Evolutionary conservation across 2,113 vertebrate genomes (phyloP), one percentile per base, ranked within the genome.

Genomic region (Hippoglossus stenolepis): DNA sequence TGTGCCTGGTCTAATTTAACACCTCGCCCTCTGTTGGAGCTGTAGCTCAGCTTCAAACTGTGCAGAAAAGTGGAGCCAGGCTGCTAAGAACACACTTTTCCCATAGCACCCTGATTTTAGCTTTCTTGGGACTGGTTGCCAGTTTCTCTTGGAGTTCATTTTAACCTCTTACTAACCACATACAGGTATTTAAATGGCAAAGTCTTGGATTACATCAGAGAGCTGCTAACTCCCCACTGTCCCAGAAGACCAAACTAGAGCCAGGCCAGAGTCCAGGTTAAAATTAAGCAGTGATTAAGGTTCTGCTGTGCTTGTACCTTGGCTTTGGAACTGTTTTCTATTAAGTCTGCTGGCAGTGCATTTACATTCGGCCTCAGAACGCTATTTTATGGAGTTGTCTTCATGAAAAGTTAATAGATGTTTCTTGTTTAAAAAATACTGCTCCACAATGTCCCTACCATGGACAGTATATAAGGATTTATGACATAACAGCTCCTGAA

Each of bases 161-260:
- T n/a, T 40, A 62, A 71, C 66, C 51, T 71, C 61, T 15, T 14
- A 60, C 64, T 43, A 35, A 1, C 64, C 45, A 17, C 71, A 73
- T 0, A 2, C 23, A 65, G 21, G 12, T 0, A 54, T 73, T 73
- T 28, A 73, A 59, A 71, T 26, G 60, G 60, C 73, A 67, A 78
- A 75, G 77, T 83, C 54, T 60, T 75, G 64, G 80, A n/a, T 75
- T 60, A 72, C 43, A 77, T 57, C 68, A 68, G 28, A 60, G 65
- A 75, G 76, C 47, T n/a, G 75, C 77, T 61, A 72, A 72, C 59
- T 75, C 40, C 71, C 23, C 7, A 2, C 63, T 31, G 51, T 67
- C 73, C 66, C 79, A 64, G 26, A 5, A 40, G 77, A 73, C 51
- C 43, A 3, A 40, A 54, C 53, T 4, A 56, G 53, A 69, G 66